Percentiles rank a stretch among this genome's conserved stretches.
Conservation (phyloP, 2,113 vertebrate species). For the Athene noctua region DNA sequence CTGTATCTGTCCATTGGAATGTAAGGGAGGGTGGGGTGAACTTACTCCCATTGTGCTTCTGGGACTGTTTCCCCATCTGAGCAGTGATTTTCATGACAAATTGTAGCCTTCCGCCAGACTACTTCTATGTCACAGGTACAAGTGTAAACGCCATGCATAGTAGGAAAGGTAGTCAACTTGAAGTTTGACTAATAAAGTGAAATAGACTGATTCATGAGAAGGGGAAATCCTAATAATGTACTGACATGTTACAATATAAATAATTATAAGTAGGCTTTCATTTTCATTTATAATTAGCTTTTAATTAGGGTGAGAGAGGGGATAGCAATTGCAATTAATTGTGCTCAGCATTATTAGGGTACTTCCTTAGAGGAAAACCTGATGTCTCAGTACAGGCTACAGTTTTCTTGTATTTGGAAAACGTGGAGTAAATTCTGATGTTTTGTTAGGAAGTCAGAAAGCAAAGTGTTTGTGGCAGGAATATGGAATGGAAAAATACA, state of each 20-base stretch:
- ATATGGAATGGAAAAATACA: not conserved
- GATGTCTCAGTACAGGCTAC: not conserved
- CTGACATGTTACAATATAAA: not conserved
- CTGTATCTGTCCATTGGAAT: not conserved
- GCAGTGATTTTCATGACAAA: not conserved
- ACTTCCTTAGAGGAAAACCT: not conserved
- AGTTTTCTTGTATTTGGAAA: not conserved
- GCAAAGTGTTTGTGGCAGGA: not conserved
- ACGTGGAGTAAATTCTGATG: not conserved
- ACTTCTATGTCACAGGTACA: not conserved
- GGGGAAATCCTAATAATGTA: not conserved
- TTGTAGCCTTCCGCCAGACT: not conserved
- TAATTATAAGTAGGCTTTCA: not conserved
- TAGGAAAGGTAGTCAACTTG: not conserved
- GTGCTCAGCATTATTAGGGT: not conserved
- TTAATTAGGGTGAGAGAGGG: not conserved
- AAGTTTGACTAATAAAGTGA: not conserved
- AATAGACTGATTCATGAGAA: not conserved
- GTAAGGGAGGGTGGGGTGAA: not conserved
- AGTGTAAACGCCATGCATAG: fast-evolving
- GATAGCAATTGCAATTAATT: not conserved
- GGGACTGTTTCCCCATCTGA: not conserved
- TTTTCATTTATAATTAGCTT: not conserved
- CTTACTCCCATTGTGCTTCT: not conserved
- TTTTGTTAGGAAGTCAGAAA: not conserved